These are phyloP conservation scores for Eucriotettix oculatus DNA, from an alignment of 2,888 invertebrate species.

Conservation along the genomic window DNA sequence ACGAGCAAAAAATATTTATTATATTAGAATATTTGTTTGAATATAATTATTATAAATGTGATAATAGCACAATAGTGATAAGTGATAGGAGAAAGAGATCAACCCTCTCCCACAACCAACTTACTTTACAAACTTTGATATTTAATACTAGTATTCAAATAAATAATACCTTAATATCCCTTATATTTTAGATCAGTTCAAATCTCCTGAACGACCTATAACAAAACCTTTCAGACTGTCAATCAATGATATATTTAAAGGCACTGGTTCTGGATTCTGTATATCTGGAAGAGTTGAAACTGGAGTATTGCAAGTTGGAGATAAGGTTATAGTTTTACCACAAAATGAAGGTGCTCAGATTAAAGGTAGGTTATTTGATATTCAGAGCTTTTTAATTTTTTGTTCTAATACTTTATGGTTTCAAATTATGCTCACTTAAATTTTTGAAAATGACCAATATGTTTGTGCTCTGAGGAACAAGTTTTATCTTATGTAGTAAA, in stretches of 20 bases:
- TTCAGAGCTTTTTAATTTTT: too few relatives aligned
- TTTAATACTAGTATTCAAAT: background rate
- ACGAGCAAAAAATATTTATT: too few relatives aligned
- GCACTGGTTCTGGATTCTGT: slow-evolving; percentile 77
- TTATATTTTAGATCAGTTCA: slow-evolving; percentile 48
- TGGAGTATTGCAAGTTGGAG: slow-evolving; percentile 70
- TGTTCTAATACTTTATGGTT: too few relatives aligned
- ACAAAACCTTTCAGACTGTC: slow-evolving; percentile 80
- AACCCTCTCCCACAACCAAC: too few relatives aligned
- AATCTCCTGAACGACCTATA: slow-evolving; percentile 71
- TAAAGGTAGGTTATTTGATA: slow-evolving; percentile 38
- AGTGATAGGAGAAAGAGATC: too few relatives aligned
- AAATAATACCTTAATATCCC: background rate
- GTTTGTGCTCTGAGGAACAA: too few relatives aligned
- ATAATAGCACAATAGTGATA: too few relatives aligned
- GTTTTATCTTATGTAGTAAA: too few relatives aligned
- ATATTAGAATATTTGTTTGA: too few relatives aligned
- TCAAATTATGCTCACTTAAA: too few relatives aligned
- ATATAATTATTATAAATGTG: too few relatives aligned
- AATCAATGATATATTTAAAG: slow-evolving; percentile 91
- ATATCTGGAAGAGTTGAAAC: slow-evolving; percentile 85
- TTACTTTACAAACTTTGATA: background rate
- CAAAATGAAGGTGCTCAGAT: slow-evolving; percentile 67
- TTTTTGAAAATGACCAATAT: too few relatives aligned
- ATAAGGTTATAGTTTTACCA: slow-evolving; percentile 76